These are phyloP conservation scores for Bembecia ichneumoniformis DNA, from an alignment of 2,888 invertebrate genomes.

Conservation along the genomic window DNA sequence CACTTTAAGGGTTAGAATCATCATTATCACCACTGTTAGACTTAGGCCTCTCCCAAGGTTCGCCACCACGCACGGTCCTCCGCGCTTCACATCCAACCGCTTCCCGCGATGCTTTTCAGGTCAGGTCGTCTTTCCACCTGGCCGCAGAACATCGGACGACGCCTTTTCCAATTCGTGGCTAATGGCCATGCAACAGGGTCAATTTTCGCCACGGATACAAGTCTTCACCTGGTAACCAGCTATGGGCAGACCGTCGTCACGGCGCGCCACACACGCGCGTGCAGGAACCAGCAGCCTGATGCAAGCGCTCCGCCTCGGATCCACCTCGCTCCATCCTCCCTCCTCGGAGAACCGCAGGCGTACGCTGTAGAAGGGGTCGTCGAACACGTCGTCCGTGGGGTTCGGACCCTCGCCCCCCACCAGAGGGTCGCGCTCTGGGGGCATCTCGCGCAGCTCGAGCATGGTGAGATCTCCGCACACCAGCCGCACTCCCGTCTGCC, in stretches of 20 bases:
- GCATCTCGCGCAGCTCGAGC: conserved; percentile 85
- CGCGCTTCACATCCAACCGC: too few species aligned
- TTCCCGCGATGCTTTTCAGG: too few species aligned
- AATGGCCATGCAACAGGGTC: too few species aligned
- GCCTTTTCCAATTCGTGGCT: too few species aligned
- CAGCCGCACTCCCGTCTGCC: conserved; percentile 93
- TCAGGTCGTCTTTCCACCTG: too few species aligned
- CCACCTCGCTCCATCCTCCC: conserved; percentile 88
- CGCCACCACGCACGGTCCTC: too few species aligned
- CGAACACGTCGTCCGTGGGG: conserved; percentile 20
- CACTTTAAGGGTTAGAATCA: too few species aligned
- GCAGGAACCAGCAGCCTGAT: conserved; percentile 89
- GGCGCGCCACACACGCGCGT: conserved; percentile 41
- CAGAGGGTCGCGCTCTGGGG: conserved; percentile 61
- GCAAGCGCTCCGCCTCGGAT: conserved; percentile 83
- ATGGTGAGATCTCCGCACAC: conserved; percentile 86
- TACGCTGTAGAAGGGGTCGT: conserved; percentile 12
- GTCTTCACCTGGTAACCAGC: conserved; percentile 62
- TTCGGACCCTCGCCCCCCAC: conserved; percentile 25
- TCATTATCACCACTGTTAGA: too few species aligned
- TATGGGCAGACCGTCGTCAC: conserved; percentile 62
- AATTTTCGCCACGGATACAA: too few species aligned
- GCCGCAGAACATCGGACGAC: too few species aligned
- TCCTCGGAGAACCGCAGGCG: conserved; percentile 51
- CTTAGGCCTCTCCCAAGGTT: too few species aligned